These are phyloP conservation scores for Craseonycteris thonglongyai DNA, from an alignment of 2,113 vertebrate genomes.

Conservation along the genomic window DNA sequence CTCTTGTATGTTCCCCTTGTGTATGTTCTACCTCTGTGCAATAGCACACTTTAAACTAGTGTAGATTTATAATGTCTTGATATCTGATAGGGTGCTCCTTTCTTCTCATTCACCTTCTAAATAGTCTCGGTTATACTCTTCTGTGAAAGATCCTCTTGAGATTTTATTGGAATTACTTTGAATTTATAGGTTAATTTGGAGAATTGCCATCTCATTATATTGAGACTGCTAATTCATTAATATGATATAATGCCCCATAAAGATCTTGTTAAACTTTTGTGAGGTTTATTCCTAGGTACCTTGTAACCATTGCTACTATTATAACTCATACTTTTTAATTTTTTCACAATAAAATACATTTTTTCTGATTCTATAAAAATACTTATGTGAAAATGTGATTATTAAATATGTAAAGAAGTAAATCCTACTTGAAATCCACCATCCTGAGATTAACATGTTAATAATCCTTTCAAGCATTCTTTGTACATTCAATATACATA, in stretches of 20 bases:
- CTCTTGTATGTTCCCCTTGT: neutral
- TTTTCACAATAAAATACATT: neutral
- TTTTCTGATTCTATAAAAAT: neutral
- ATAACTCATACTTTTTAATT: neutral
- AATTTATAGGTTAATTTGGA: constrained; percentile 35
- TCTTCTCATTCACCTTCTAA: neutral
- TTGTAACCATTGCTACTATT: neutral
- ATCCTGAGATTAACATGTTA: neutral
- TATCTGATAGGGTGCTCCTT: neutral
- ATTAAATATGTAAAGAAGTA: neutral
- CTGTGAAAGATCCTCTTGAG: neutral
- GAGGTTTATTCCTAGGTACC: neutral
- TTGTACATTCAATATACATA: neutral
- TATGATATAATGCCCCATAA: neutral
- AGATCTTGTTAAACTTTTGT: constrained; percentile 27
- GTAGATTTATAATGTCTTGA: neutral
- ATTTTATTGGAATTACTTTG: neutral
- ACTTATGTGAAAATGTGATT: neutral
- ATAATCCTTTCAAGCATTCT: neutral
- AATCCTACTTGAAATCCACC: neutral
- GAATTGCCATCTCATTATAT: neutral
- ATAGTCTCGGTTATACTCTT: neutral
- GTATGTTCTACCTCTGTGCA: neutral
- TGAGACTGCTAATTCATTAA: neutral
- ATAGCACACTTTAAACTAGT: neutral